Evolutionary conservation across 2,888 invertebrate species (phyloP), one percentile per base, ranked within the genome.

Genomic region (Tinea trinotella): DNA sequence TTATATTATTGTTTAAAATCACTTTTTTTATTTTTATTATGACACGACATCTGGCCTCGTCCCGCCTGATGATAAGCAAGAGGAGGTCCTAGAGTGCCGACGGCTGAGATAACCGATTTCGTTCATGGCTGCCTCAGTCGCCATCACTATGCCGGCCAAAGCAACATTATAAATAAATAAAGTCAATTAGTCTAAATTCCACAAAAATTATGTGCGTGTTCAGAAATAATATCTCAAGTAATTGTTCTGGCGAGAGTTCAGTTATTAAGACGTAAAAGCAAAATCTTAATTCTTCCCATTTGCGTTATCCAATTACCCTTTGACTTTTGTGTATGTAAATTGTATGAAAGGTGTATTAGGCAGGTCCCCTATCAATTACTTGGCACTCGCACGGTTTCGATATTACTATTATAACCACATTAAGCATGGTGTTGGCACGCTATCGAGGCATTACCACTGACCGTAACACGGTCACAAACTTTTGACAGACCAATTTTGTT

Each of bases 401-500:
- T 76, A 77, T 68, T 67, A 69, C 74, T 67, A 84, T 84, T 84
- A 84, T 82, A 84, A 81, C 66, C 64, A 67, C 81, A 82, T 84
- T 81, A 83, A 78, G 75, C 74, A 72, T 71, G 71, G 71, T 66
- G 67, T 63, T 64, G 66, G 74, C 84, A 84, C 83, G 84, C 81
- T 67, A 84, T 79, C 69, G 62, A 66, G 63, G 67, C 82, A 84
- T 84, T 84, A 83, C 75, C 64, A 66, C 62, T 67, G 68, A 65
- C 68, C 67, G 70, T 82, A 83, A 83, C 83, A 81, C 84, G 84
- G 84, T 84, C 80, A 83, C 79, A 71, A 73, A 68, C 66, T 80
- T 78, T 74, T 65, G 65, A 65, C 70, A 71, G 73, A 74, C 81
- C 75, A 81, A 82, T 80, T 80, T 62, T 61, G 64, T 71, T 74